These are phyloP conservation scores for Prenolepis imparis DNA, from an alignment of 2,888 invertebrate genomes.

Conservation along the genomic window DNA sequence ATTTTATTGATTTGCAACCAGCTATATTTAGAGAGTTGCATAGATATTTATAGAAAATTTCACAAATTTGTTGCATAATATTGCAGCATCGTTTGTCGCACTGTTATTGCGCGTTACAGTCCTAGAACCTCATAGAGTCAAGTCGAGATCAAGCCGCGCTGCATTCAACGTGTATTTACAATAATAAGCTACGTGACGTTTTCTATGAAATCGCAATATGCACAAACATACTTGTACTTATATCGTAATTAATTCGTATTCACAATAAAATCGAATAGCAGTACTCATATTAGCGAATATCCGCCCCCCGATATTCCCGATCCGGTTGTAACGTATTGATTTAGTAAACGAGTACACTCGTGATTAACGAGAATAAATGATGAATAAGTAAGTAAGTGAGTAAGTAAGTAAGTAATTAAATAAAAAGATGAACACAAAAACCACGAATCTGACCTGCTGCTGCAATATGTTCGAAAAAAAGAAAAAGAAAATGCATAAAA, in stretches of 20 bases:
- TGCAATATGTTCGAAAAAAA: neutral
- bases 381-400: conserved; percentile 2
- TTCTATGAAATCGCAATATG: conserved; percentile 85
- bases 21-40: neutral
- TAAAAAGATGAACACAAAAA: conserved; percentile 19
- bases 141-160: neutral
- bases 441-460: neutral
- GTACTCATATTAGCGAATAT: conserved; percentile 61
- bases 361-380: conserved; percentile 17
- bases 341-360: conserved; percentile 33
- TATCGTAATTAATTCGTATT: conserved; percentile 80
- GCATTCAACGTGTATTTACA: conserved; percentile 71
- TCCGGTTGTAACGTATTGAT: conserved; percentile 41
- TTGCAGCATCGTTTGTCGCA: neutral
- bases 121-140: neutral
- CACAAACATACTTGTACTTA: conserved; percentile 84
- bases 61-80: neutral
- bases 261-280: conserved; percentile 72
- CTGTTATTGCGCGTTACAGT: neutral
- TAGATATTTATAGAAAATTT: neutral
- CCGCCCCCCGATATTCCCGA: conserved; percentile 21
- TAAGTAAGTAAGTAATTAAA: conserved; percentile 4
- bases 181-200: conserved; percentile 79
- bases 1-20: neutral
- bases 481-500: conserved; percentile 3